Conservation (phyloP, 2,888 invertebrate species). For the Saturnia japonica region DNA sequence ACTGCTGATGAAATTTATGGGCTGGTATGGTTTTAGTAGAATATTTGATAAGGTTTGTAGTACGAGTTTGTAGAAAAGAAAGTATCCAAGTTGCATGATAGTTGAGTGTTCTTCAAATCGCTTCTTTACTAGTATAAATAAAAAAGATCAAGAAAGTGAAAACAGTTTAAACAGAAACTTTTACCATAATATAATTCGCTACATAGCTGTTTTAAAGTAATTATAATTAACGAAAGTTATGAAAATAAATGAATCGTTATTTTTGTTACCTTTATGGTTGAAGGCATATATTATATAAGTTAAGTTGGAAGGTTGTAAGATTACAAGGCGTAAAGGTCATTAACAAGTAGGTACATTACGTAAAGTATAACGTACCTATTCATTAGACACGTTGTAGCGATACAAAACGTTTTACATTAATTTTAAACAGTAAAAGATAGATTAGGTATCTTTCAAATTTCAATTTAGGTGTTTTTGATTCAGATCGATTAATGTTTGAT, state of each 20-base stretch:
- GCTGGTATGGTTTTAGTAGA: neutral
- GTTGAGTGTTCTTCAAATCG: neutral
- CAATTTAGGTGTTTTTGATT: neutral
- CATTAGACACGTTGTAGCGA: neutral
- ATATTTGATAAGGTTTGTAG: neutral
- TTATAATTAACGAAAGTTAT: too few relatives aligned
- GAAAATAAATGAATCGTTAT: neutral
- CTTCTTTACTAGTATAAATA: neutral
- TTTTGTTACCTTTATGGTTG: neutral
- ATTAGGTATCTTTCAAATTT: neutral
- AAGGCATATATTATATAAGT: neutral
- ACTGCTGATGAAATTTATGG: neutral
- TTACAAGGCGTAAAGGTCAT: neutral
- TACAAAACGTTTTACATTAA: neutral
- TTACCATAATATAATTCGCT: too few relatives aligned
- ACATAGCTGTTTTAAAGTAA: too few relatives aligned
- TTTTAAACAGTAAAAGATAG: neutral
- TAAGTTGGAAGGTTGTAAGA: neutral
- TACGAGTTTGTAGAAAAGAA: neutral
- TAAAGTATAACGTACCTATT: neutral
- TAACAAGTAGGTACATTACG: neutral
- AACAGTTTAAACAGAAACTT: neutral
- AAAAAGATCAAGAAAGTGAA: neutral
- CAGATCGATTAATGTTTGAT: neutral
- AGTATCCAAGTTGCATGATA: neutral